These are phyloP conservation scores for Brevimyrus niger DNA, from an alignment of 2,113 vertebrate species.

Conservation along the genomic window DNA sequence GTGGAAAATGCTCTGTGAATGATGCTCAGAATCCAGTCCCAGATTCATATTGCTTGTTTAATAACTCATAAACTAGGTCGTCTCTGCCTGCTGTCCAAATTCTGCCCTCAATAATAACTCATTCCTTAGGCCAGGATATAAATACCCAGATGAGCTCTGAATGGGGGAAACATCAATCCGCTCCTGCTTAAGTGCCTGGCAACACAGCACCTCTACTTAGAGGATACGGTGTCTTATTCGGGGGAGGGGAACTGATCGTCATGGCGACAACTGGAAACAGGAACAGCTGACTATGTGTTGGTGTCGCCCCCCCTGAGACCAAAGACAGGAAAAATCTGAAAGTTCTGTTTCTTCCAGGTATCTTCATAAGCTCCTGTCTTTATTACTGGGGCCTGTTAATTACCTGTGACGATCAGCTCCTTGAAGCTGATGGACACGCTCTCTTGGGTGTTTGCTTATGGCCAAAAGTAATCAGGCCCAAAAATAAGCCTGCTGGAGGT, in stretches of 20 bases:
- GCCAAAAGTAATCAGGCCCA: neutral
- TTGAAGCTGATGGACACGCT: neutral
- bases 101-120: slow-evolving; percentile 32
- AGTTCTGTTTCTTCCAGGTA: neutral
- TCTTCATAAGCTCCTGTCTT: neutral
- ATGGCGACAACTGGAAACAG: neutral
- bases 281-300: neutral
- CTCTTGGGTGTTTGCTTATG: neutral
- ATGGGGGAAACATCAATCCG: slow-evolving; percentile 37
- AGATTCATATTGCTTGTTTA: slow-evolving; percentile 32
- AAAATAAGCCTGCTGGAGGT: slow-evolving; percentile 27
- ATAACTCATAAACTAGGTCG: slow-evolving; percentile 49
- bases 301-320: neutral
- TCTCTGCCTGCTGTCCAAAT: slow-evolving; percentile 40
- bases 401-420: neutral
- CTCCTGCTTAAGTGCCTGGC: slow-evolving; percentile 46
- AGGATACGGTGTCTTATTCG: slow-evolving; percentile 2
- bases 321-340: neutral
- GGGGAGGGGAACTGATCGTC: neutral
- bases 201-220: slow-evolving; percentile 29
- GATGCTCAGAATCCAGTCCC: slow-evolving; percentile 29
- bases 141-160: slow-evolving; percentile 30
- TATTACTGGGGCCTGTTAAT: neutral
- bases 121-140: neutral
- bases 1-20: slow-evolving; percentile 10